A percentile compares a stretch with the other conserved stretches of the same genome.
These are phyloP conservation scores for Carterocephalus palaemon DNA, from an alignment of 2,888 invertebrate species.

Conservation along the genomic window DNA sequence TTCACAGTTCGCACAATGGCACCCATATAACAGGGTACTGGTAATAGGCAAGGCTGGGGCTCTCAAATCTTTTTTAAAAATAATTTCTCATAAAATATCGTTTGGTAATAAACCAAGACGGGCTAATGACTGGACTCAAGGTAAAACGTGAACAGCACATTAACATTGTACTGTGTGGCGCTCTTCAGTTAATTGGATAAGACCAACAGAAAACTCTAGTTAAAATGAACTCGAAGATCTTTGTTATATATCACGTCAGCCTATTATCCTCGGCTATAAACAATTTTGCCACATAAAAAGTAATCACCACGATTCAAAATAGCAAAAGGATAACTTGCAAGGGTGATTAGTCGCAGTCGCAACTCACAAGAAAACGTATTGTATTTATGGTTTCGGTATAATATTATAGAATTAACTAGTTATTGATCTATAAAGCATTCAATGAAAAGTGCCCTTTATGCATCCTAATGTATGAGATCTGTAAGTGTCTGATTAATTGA, in stretches of 20 bases:
- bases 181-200: constrained; percentile 26
- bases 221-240: constrained; percentile 8
- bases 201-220: constrained; percentile 14
- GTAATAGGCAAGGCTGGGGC: constrained; percentile 59
- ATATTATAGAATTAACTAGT: no score
- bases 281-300: constrained; percentile 7
- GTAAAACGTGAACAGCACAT: constrained; percentile 36
- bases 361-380: no score
- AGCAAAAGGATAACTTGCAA: no score
- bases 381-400: no score
- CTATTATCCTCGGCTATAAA: constrained; percentile 3
- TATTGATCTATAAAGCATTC: no score
- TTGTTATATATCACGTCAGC: background rate
- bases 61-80: constrained; percentile 43
- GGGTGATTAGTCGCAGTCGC: no score
- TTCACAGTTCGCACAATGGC: constrained; percentile 77
- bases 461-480: no score
- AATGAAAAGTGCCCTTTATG: no score
- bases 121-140: constrained; percentile 32
- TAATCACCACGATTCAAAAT: background rate
- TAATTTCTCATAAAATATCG: constrained; percentile 36
- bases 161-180: constrained; percentile 32
- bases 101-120: constrained; percentile 34
- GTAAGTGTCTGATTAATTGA: no score
- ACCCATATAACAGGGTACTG: constrained; percentile 53